phyloP scores from a whole-genome alignment of 2,888 invertebrate genomes.

The Brachyptera putata region DNA sequence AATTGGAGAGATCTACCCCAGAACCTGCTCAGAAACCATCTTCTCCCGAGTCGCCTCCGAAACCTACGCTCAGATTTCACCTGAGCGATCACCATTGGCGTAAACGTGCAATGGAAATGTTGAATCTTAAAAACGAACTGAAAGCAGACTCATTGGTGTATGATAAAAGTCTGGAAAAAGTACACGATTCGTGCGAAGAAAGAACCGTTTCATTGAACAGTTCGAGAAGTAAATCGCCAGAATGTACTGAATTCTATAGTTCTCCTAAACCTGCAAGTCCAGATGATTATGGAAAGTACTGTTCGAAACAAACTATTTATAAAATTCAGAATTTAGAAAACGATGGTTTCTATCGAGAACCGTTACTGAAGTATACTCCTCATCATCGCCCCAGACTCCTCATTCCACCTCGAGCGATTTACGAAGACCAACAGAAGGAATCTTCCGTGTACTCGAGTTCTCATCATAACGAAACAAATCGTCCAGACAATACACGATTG shows the following conservation, averaged over 20 bases:
- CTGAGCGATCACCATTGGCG: conserved; percentile 24
- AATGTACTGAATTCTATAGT: background rate
- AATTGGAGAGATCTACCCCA: background rate
- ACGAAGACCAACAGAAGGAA: background rate
- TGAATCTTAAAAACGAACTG: conserved; percentile 1
- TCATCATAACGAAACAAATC: background rate
- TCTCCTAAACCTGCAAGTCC: background rate
- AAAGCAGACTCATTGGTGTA: conserved; percentile 5
- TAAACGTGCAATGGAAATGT: conserved; percentile 19
- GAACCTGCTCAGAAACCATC: background rate
- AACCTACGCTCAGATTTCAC: background rate
- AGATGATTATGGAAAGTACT: conserved; percentile 1
- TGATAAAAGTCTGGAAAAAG: background rate
- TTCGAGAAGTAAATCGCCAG: too few relatives aligned
- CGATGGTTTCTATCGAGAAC: background rate
- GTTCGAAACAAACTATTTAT: background rate
- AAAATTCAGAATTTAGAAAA: background rate
- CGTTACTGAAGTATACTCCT: background rate
- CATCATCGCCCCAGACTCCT: background rate
- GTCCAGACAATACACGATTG: background rate
- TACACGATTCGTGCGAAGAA: background rate
- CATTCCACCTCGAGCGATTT: background rate
- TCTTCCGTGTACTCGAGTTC: background rate
- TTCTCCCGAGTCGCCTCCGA: background rate
- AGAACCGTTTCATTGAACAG: too few relatives aligned